A percentile compares a stretch with the other conserved stretches of the same genome.
These are phyloP conservation scores for Mionectes macconnelli DNA, from an alignment of 2,113 vertebrate genomes.

Conservation along the genomic window DNA sequence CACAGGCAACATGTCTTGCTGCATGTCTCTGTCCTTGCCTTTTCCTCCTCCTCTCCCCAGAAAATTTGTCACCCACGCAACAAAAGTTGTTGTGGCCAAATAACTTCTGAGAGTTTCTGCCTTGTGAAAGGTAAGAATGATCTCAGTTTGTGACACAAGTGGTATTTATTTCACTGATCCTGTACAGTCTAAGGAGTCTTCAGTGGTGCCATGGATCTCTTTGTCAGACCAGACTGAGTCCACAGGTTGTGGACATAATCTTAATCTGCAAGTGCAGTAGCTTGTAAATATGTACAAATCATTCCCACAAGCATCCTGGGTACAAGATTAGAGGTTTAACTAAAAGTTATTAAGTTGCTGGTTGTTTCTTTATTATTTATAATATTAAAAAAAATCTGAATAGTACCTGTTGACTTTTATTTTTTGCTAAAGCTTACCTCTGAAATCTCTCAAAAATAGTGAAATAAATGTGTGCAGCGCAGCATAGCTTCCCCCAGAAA, in stretches of 20 bases:
- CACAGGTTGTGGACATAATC: not conserved
- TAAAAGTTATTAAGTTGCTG: not conserved
- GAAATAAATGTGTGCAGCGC: not conserved
- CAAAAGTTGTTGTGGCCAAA: not conserved
- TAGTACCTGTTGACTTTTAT: not conserved
- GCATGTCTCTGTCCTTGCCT: not conserved
- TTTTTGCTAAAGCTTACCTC: not conserved
- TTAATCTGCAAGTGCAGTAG: not conserved
- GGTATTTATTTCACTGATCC: not conserved
- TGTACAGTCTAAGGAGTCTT: not conserved
- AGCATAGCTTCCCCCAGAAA: not conserved
- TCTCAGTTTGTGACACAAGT: not conserved
- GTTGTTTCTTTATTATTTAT: not conserved
- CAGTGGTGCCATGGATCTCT: not conserved
- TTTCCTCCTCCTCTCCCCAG: not conserved
- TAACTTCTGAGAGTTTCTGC: not conserved
- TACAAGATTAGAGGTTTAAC: not conserved
- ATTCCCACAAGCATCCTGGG: not conserved
- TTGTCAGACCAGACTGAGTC: not conserved
- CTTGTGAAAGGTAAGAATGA: not conserved
- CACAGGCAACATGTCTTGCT: rapidly evolving
- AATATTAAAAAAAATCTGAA: not conserved
- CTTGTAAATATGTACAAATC: not conserved
- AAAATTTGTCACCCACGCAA: not conserved
- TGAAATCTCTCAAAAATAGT: not conserved